phyloP scores from a whole-genome alignment of 2,797 vertebrate species.

The Glyptemys insculpta region DNA sequence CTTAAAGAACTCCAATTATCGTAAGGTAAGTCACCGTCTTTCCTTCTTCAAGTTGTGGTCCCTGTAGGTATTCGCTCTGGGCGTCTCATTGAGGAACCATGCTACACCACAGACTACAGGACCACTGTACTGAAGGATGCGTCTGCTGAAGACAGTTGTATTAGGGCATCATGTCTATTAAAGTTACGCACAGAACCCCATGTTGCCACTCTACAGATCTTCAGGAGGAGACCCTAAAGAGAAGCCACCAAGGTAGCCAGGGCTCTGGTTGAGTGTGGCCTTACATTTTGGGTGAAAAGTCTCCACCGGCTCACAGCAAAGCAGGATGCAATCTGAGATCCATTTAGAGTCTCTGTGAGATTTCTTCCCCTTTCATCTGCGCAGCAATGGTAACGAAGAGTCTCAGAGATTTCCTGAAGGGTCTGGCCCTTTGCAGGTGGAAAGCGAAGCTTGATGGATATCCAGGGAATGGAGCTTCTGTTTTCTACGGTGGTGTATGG shows the following conservation, averaged over 20 bases:
- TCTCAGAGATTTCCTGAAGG: too few species aligned
- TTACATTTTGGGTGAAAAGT: neutral
- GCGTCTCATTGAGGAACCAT: neutral
- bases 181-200: neutral
- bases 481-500: too few species aligned
- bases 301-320: neutral
- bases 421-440: too few species aligned
- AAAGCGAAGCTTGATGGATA: too few species aligned
- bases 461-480: too few species aligned
- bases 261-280: neutral
- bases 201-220: too few species aligned
- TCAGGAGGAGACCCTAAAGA: neutral
- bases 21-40: neutral
- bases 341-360: neutral
- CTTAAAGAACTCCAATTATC: neutral
- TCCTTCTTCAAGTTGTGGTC: neutral
- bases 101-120: neutral
- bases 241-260: neutral
- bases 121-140: neutral
- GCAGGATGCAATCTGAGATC: neutral
- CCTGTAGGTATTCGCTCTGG: neutral
- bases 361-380: neutral
- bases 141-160: neutral
- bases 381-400: too few species aligned
- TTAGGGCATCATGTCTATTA: neutral